Evolutionary conservation across 2,113 vertebrate species (phyloP).

Genomic region (Tachysurus fulvidraco): DNA sequence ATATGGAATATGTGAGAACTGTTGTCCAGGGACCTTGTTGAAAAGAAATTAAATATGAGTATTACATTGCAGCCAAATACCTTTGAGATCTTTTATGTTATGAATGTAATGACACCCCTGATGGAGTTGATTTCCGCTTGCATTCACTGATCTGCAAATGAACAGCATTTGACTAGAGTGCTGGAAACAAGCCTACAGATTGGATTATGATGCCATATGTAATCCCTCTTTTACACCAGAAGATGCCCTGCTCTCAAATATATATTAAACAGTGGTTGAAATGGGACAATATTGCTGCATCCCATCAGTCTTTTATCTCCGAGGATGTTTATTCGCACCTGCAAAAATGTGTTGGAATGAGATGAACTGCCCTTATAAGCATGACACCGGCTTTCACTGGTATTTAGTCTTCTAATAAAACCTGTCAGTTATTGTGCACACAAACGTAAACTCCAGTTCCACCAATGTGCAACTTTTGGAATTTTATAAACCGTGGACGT

Average conservation of each 20-base stretch:
- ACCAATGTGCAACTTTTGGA: not conserved
- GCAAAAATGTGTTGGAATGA: not conserved
- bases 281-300: conserved; percentile 64
- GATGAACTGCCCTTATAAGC: conserved; percentile 7
- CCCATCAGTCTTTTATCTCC: conserved; percentile 39
- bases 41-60: not conserved
- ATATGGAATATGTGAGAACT: not conserved
- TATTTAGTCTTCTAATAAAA: conserved; percentile 22
- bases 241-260: conserved; percentile 67
- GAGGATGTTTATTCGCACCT: not conserved
- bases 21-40: not conserved
- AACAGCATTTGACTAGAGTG: conserved; percentile 61
- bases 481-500: not conserved
- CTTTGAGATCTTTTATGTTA: not conserved
- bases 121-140: not conserved
- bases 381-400: not conserved
- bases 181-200: conserved; percentile 69
- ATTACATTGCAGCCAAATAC: not conserved
- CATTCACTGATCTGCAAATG: conserved; percentile 51
- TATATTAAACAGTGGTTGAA: conserved; percentile 70
- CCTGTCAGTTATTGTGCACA: not conserved
- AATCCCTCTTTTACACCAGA: conserved; percentile 66
- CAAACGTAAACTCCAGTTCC: not conserved
- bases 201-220: conserved; percentile 75
- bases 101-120: not conserved